Conservation (phyloP, 2,888 invertebrate species). For the Lamellibrachia satsuma region DNA sequence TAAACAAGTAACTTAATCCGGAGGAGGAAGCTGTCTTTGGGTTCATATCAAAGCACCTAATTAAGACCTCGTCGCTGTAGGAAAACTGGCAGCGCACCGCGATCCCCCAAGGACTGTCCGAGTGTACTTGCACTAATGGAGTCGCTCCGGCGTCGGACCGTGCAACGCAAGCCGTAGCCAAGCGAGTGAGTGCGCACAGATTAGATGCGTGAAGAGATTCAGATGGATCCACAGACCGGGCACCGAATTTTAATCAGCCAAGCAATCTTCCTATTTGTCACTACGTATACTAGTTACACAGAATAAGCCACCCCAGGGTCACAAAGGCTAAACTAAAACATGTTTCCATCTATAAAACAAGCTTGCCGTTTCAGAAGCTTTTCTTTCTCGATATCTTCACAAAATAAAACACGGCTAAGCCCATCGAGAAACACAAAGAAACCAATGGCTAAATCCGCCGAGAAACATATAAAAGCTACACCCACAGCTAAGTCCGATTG, state of each 20-base stretch:
- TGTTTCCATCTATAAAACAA: background rate
- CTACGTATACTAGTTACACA: background rate
- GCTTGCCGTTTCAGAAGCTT: background rate
- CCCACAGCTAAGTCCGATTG: background rate
- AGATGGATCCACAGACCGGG: background rate
- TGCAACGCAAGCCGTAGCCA: background rate
- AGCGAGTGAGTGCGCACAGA: background rate
- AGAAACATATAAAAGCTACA: background rate
- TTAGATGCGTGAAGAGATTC: background rate
- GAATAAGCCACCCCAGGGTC: background rate
- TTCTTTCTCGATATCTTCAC: background rate
- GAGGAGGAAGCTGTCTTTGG: background rate
- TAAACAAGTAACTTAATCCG: background rate
- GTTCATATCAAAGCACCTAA: background rate
- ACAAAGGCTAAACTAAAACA: background rate
- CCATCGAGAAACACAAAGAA: background rate
- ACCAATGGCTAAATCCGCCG: background rate
- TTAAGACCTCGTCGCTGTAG: background rate
- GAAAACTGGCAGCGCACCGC: background rate
- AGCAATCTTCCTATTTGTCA: background rate
- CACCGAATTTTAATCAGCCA: background rate
- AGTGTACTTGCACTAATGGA: background rate
- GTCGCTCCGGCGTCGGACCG: background rate
- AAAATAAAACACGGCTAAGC: background rate
- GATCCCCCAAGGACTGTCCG: background rate